Base-by-base conservation (phyloP, 1,140 invertebrate species). In the Leptopilina boulardi region DNA sequence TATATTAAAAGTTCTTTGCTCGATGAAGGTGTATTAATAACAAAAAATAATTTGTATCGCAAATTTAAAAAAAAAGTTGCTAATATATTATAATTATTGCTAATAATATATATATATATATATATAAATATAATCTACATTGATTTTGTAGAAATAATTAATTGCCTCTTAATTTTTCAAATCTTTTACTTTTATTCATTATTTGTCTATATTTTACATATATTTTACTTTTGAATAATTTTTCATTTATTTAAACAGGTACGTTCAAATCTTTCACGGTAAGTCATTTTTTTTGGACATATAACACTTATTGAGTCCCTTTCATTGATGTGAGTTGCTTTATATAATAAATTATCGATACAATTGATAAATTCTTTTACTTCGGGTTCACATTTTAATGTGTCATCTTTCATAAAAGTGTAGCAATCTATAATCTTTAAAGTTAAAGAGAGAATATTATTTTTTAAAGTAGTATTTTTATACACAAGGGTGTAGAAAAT, bases 381-480 rank as follows among this genome's bases (percentile, higher is more conserved):
- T 34, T 30, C 21, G 0, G 59, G 26, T 66, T 66, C 59, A 13
- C 59, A 66, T 13, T 66, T 66, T 23, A 66, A 15, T n/a, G 59
- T 66, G 3, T 66, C 59, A 3, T 23, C 59, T 30, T 66, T 66
- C 59, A 30, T 26, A 1, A 30, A 30, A 1, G 11, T n/a, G 4
- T 66, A 66, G 23, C 59, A 66, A 6, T 66, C 59, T 10, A 66
- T 66, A 26, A 66, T 66, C 59, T 66, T 66, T 15, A 13, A 30
- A n/a, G 6, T n/a, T n/a, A 30, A n/a, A 8, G 23, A 15, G 19
- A 21, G 19, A 15, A 59, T 15, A 59, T 59, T 15, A 59, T 4
- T 47, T 47, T 44, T 44, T 44, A 11, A 11, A 15, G 3, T 9
- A 15, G 26, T 66, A 30, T 30, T 66, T 13, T 66, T 66, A 23